Evolutionary conservation across 1,140 invertebrate species (phyloP), one percentile per base, ranked within the genome.

Genomic region (Paracyclopina nana): DNA sequence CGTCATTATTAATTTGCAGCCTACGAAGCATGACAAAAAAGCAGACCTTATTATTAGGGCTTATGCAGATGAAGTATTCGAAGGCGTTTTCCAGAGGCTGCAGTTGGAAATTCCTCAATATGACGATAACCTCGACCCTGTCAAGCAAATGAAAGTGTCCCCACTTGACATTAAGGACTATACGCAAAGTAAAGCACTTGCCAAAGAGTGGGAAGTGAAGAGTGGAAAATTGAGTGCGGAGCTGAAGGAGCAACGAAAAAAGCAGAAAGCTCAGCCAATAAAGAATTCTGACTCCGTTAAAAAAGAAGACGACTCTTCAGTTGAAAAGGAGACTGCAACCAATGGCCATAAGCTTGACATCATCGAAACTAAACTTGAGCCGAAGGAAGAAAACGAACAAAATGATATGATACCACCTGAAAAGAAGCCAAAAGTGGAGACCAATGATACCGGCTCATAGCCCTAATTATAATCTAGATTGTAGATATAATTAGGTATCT

Each of bases 1-100:
- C 41, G 86, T 90, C 5, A 88, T 96, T 59, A 82, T 92, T 48
- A 99, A 98, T 68, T 70, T 98, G 26, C 94, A 98, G 66, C 77
- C 82, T 30, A 99, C 92, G 14, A 95, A 95, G 14, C 58, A 87
- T 80, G 86, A 96, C 59, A 84, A 82, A 59, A 84, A 88, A 67
- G 82, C 84, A 25, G 78, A 91, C 65, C 65, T 96, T 43, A 73
- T 84, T 44, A 87, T 95, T 55, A 78, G 87, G 59, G 75, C 77
- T 27, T 91, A 86, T 67, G 81, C 94, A 5, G 88, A 95, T 66
- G 74, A 77, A 54, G 73, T 95, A 28, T 74, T 95, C 60, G 66
- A 69, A 50, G 72, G 73, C 58, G 66, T 95, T 1, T 78, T 83
- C 69, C 73, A 78, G 60, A 27, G 40, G n/a, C 14, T 50, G 18